A percentile compares a stretch with the other conserved stretches of the same genome.
These are phyloP conservation scores for Chymomyza procnemis DNA, from an alignment of 2,888 invertebrate species.

Conservation along the genomic window DNA sequence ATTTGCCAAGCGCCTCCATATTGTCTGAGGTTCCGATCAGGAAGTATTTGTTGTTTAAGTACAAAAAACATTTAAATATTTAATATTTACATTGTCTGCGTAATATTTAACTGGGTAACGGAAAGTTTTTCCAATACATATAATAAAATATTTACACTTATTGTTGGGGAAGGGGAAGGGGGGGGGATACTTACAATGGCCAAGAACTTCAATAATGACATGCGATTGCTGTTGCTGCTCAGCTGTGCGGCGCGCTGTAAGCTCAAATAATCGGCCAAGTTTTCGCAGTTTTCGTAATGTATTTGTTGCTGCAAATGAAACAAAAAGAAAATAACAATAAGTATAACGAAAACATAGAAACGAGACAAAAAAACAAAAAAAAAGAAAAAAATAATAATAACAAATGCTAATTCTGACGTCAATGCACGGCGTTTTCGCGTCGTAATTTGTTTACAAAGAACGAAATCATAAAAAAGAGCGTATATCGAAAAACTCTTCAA, in stretches of 20 bases:
- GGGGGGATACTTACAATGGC: slow-evolving; percentile 87
- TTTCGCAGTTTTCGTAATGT: slow-evolving; percentile 67
- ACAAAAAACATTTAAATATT: background rate
- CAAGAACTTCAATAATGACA: slow-evolving; percentile 84
- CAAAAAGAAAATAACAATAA: background rate
- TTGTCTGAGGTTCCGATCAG: slow-evolving; percentile 58
- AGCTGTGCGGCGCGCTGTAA: slow-evolving; percentile 38
- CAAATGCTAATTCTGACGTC: slow-evolving; percentile 26
- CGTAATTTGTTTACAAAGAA: slow-evolving; percentile 25
- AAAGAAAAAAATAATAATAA: slow-evolving; percentile 3
- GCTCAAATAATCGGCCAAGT: slow-evolving; percentile 72
- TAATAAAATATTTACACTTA: background rate
- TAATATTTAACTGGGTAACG: background rate
- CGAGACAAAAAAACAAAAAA: background rate
- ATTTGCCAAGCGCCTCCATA: slow-evolving; percentile 46
- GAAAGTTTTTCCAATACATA: background rate
- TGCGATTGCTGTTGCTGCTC: slow-evolving; percentile 64
- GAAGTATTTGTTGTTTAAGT: slow-evolving; percentile 36
- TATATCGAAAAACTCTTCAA: background rate
- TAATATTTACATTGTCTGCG: background rate
- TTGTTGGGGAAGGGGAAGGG: no score
- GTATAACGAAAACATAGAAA: slow-evolving; percentile 1
- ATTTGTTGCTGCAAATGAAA: slow-evolving; percentile 64
- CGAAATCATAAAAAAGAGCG: background rate
- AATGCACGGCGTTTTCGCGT: slow-evolving; percentile 7